phyloP scores from a whole-genome alignment of 2,797 vertebrate species.

The Bufotes viridis region DNA sequence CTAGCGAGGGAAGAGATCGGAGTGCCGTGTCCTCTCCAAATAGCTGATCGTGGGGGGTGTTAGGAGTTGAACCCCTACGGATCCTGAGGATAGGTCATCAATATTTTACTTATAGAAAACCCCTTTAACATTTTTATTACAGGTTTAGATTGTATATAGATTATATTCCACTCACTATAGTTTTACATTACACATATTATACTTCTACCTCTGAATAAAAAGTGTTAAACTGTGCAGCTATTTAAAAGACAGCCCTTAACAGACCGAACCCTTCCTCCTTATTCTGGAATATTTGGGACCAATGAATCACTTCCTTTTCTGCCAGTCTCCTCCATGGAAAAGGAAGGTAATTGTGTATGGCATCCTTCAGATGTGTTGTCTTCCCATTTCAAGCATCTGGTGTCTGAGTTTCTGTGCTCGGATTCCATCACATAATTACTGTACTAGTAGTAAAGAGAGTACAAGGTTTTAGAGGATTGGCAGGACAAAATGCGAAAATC shows the following conservation, averaged over 20 bases:
- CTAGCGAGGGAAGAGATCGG: too few species aligned
- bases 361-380: constrained; percentile 43
- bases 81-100: too few species aligned
- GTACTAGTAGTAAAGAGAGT: constrained; percentile 38
- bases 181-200: not conserved
- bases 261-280: not conserved
- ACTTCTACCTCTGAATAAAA: not conserved
- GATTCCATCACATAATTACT: constrained; percentile 57
- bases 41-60: too few species aligned
- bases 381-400: constrained; percentile 49
- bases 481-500: constrained; percentile 10
- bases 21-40: too few species aligned
- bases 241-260: not conserved
- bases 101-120: too few species aligned
- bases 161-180: not conserved
- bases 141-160: too few species aligned
- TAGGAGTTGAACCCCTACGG: too few species aligned
- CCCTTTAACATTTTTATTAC: too few species aligned
- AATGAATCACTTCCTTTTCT: constrained; percentile 52
- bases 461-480: constrained; percentile 45
- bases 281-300: constrained; percentile 14
- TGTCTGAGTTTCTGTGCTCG: constrained; percentile 29
- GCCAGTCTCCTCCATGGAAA: constrained; percentile 56
- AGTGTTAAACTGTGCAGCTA: not conserved
- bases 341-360: constrained; percentile 47